Conservation (phyloP, 2,113 vertebrate species). For the Montifringilla adamsi region DNA sequence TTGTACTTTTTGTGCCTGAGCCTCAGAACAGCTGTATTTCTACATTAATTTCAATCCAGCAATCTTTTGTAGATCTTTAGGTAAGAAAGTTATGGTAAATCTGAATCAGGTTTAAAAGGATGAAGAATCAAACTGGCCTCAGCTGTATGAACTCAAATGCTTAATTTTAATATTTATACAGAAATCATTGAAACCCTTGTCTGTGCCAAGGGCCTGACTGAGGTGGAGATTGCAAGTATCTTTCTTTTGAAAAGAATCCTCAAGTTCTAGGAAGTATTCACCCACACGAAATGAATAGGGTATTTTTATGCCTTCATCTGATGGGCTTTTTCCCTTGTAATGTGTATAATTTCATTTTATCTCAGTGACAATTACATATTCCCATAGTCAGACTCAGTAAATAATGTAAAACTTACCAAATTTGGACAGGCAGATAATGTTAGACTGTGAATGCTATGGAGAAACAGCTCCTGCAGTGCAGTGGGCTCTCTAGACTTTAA, state of each 20-base stretch:
- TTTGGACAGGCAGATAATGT: background rate
- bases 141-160: background rate
- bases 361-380: background rate
- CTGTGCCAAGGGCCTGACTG: conserved; percentile 74
- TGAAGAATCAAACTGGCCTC: background rate
- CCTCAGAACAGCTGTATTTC: background rate
- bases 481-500: background rate
- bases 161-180: conserved; percentile 7
- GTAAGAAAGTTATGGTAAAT: background rate
- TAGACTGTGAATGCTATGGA: background rate
- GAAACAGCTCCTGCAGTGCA: background rate
- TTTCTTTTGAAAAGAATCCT: conserved; percentile 77
- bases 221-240: conserved; percentile 73
- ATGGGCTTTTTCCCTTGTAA: background rate
- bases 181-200: conserved; percentile 78
- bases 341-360: background rate
- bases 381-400: background rate
- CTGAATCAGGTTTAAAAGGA: background rate
- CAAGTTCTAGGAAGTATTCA: conserved; percentile 69
- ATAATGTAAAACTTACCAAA: background rate
- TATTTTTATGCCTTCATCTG: background rate
- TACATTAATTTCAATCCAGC: background rate
- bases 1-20: background rate
- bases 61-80: background rate
- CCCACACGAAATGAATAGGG: background rate